Base-by-base conservation (phyloP, 2,797 vertebrate genomes). In the Spinibarbus caldwelli region DNA sequence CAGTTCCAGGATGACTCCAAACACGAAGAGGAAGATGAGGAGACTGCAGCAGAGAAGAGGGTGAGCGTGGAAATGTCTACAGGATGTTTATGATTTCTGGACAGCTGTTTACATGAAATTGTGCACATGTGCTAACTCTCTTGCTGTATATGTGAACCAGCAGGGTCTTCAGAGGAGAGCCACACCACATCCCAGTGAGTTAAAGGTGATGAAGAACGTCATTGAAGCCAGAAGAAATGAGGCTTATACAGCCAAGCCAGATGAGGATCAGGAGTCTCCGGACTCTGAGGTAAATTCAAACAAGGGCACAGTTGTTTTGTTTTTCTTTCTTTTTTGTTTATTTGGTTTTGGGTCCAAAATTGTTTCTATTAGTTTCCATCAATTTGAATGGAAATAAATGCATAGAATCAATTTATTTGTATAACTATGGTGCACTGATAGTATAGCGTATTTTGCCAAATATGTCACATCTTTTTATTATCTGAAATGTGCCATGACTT, bases 191-290 rank as follows among this genome's bases (percentile, higher is more conserved):
- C 98, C 98, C 36, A 98, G 97, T 0, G 98, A 99, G 91, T 94
- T 99, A 90, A 99, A 98, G 91, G 97, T 97, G 66, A 98, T 99
- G 98, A 99, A 99, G 95, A 97, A 96, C 49, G 97, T 95, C 54
- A 97, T 99, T 0, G 98, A 99, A 49, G 97, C 96, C n/a, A 95
- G 97, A 9, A 95, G 97, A 86, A 95, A 88, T 0, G 97, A 98
- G 90, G 94, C 91, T 0, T 93, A 90, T 10, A 88, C 94, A 0
- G 91, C 95, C 8, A 96, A 89, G 87, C 87, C 93, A 0, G 96
- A 95, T 0, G 82, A 86, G 0, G 88, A 93, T 2, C 92, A 84
- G 0, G 92, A 89, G 19, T 93, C 93, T 0, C 90, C 94, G 0
- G 89, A 93, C 1, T 87, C 91, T 1, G 95, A 97, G 87, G 97